phyloP scores from a whole-genome alignment of 2,888 invertebrate genomes.

The Chironomus tentans region DNA sequence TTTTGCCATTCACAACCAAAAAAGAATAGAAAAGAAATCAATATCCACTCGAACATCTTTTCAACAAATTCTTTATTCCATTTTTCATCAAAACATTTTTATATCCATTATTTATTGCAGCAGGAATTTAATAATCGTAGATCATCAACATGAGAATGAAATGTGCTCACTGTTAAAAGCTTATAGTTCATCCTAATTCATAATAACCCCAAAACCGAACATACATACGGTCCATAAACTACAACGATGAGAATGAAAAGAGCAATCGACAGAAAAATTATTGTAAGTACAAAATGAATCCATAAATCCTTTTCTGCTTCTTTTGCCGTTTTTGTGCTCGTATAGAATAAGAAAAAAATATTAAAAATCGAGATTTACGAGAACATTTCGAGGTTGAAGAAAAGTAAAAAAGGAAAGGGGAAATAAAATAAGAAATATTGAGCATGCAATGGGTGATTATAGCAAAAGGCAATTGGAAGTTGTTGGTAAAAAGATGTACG shows the following conservation, averaged over 20 bases:
- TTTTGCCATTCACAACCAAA: no score
- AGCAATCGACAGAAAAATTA: background rate
- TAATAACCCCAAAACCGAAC: no score
- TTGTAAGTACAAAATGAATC: background rate
- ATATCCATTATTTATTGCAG: background rate
- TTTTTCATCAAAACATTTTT: no score
- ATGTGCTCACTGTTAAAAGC: background rate
- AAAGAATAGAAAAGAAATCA: no score
- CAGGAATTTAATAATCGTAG: background rate
- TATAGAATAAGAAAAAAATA: background rate
- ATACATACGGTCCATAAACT: no score
- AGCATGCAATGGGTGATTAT: conserved; percentile 16
- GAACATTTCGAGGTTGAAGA: background rate
- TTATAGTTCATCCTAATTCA: background rate
- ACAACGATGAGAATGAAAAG: background rate
- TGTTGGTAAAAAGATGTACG: background rate
- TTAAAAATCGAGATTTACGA: conserved; percentile 8
- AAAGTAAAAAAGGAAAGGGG: background rate
- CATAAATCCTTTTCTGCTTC: background rate
- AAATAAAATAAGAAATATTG: conserved; percentile 6
- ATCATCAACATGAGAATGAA: background rate
- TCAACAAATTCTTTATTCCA: no score
- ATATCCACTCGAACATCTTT: no score
- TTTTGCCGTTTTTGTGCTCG: no score
- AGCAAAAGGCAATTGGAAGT: background rate